These are phyloP conservation scores for Poecile montanus DNA, from an alignment of 2,797 vertebrate genomes.

Conservation along the genomic window DNA sequence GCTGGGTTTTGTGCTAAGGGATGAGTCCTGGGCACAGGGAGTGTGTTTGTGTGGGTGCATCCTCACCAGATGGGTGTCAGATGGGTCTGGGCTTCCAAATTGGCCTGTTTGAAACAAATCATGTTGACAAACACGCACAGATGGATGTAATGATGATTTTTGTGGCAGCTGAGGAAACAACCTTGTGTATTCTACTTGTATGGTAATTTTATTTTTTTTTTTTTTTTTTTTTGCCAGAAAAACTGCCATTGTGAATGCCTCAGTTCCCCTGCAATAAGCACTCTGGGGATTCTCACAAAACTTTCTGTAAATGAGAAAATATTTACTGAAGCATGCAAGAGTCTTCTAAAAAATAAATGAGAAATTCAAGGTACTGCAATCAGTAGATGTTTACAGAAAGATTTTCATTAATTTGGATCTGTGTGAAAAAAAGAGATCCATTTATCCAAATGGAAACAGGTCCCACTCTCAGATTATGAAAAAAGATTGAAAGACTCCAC, in stretches of 20 bases:
- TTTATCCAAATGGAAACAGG: neutral
- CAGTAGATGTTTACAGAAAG: neutral
- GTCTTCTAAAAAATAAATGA: neutral
- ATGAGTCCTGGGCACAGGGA: neutral
- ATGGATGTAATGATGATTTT: neutral
- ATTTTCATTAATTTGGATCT: neutral
- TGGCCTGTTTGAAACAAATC: neutral
- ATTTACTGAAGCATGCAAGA: neutral
- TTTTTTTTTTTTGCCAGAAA: neutral
- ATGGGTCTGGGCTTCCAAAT: neutral
- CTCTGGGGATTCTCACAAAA: neutral
- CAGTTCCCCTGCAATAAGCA: neutral
- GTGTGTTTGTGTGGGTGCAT: neutral
- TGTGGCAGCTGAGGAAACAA: neutral
- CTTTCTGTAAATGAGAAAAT: neutral
- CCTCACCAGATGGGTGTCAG: neutral
- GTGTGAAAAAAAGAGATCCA: neutral
- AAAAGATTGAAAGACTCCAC: neutral
- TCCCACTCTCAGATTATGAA: neutral
- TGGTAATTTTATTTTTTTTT: neutral
- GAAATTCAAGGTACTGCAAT: neutral
- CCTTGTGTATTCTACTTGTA: neutral
- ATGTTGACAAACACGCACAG: neutral
- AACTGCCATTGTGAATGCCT: neutral
- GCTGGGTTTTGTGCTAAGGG: neutral